A percentile compares a stretch with the other conserved stretches of the same genome.
phyloP scores from a whole-genome alignment of 2,113 vertebrate genomes.

The Semnornis frantzii region DNA sequence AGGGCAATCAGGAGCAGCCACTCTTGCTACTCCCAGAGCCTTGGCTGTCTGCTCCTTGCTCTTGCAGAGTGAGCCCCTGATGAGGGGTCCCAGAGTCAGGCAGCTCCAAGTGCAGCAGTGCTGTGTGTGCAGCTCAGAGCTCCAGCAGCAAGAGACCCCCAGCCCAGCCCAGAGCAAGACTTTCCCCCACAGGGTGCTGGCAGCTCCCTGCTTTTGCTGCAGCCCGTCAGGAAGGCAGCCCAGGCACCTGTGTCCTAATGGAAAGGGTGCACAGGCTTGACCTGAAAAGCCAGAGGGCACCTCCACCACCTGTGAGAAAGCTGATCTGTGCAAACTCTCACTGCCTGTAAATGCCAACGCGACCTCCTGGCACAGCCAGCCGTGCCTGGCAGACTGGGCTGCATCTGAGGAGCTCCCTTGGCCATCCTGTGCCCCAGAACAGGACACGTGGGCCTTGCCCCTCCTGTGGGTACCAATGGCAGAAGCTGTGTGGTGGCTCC shows the following conservation, averaged over 20 bases:
- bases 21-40: neutral
- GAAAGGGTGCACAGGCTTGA: neutral
- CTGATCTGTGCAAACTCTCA: neutral
- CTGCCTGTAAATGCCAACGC: neutral
- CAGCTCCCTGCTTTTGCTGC: neutral
- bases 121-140: neutral
- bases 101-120: fast-evolving
- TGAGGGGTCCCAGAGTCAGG: neutral
- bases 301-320: neutral
- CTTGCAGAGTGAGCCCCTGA: neutral
- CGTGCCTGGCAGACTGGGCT: fast-evolving
- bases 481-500: neutral
- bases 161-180: too few relatives aligned
- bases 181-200: neutral
- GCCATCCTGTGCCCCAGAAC: fast-evolving
- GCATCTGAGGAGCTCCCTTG: neutral
- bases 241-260: neutral
- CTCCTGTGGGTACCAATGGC: fast-evolving
- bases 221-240: fast-evolving
- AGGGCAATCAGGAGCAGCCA: neutral
- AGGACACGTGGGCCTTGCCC: fast-evolving
- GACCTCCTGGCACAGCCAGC: neutral
- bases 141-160: fast-evolving
- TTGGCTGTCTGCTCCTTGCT: neutral
- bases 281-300: neutral